Evolutionary conservation across 1,140 invertebrate species (phyloP).

Genomic region (Drosophila miranda): DNA sequence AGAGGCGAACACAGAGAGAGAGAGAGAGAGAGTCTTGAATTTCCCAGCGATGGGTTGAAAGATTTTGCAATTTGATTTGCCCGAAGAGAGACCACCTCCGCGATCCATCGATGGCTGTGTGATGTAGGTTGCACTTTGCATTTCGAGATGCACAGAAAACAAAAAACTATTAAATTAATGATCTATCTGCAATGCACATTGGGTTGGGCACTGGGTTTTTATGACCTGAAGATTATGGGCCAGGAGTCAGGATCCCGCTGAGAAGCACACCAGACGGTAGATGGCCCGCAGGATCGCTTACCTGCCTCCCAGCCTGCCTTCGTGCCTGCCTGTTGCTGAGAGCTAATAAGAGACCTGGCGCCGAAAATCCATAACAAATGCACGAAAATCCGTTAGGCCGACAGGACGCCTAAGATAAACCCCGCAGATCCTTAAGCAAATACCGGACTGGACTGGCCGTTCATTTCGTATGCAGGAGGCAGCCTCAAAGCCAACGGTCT

Average conservation of each 20-base stretch:
- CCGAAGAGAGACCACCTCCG: conserved; percentile 54
- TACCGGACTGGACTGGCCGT: conserved; percentile 16
- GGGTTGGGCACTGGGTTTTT: conserved; percentile 40
- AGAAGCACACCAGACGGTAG: conserved; percentile 17
- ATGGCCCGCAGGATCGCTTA: conserved; percentile 31
- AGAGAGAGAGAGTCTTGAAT: conserved; percentile 34
- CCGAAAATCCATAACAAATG: conserved; percentile 81
- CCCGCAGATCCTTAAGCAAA: conserved; percentile 64
- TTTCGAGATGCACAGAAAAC: conserved; percentile 27
- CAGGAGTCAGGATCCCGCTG: conserved; percentile 61
- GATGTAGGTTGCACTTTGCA: conserved; percentile 63
- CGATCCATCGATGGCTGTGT: conserved; percentile 7
- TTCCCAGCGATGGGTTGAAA: conserved; percentile 46
- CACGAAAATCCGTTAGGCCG: conserved; percentile 76
- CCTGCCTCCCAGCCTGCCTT: too few species aligned
- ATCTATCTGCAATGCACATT: conserved; percentile 58
- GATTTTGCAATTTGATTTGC: conserved; percentile 66
- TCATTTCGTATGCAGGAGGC: conserved; percentile 73
- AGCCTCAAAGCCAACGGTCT: conserved; percentile 18
- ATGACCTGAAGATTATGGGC: conserved; percentile 63
- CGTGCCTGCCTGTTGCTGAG: conserved; percentile 16
- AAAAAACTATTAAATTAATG: conserved; percentile 73
- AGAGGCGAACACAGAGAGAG: conserved; percentile 10
- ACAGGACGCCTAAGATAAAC: conserved; percentile 24
- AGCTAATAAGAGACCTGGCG: conserved; percentile 74